Evolutionary conservation across 92 coral and sea anemone species (phyloP), one percentile per base, ranked within the genome.

Genomic region (Epizoanthus rinbou): DNA sequence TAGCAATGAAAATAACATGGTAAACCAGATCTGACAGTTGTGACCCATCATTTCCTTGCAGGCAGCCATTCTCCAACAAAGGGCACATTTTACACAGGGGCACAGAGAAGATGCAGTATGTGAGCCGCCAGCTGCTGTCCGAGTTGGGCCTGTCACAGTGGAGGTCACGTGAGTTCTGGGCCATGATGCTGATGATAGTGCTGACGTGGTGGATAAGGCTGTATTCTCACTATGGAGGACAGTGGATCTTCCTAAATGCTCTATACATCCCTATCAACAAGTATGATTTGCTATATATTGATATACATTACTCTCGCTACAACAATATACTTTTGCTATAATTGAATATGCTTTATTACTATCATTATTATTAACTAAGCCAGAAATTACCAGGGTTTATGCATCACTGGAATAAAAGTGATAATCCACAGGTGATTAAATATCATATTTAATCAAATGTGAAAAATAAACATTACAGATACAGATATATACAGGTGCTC

Each of bases 111-210:
- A 96, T 96, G 92, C 99, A 96, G 72, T 96, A 96, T 91, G 95
- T 96, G 73, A 95, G 99, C 80, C 95, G 99, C 80, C 99, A 96
- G 63, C 74, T 96, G 59, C 80, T 94, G 91, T 92, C 99, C 45
- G 99, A 96, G 88, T 90, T 96, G 15, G 99, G 99, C 73, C 96
- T 96, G 31, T 96, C 99, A 6, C 99, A 96, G 66, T 96, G 99
- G 99, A 86, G 99, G 66, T 96, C 99, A 31, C 93, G 99, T 14
- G 99, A 96, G 83, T 96, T 94, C 76, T 96, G 99, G 99, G 99
- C 99, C 86, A 96, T 96, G 98, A 80, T 96, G 85, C 81, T 96
- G 75, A 92, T 96, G 89, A 91, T 96, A 54, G 95, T 94, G 54
- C 87, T 96, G 50, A 96, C 99, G 7, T 96, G 98, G 99, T 96